A percentile compares a stretch with the other conserved stretches of the same genome.
Conservation (phyloP, 2,113 vertebrate genomes). For the Acrocephalus arundinaceus region DNA sequence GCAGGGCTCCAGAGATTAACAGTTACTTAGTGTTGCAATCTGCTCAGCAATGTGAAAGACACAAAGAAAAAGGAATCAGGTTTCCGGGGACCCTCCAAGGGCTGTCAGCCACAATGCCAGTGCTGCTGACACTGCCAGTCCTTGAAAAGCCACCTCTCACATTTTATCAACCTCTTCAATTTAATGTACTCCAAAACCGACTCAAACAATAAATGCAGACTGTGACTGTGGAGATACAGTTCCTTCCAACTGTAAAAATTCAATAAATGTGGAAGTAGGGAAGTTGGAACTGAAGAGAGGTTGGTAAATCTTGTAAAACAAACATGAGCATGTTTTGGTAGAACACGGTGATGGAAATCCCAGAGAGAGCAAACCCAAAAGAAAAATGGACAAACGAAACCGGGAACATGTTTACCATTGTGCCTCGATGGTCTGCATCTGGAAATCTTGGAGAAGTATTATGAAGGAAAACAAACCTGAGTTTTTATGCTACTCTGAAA, state of each 20-base stretch:
- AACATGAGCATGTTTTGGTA: neutral
- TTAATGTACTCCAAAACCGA: neutral
- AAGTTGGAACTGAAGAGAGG: neutral
- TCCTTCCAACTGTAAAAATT: neutral
- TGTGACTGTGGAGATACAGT: neutral
- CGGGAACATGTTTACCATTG: neutral
- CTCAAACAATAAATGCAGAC: neutral
- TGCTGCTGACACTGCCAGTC: neutral
- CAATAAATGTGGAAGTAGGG: neutral
- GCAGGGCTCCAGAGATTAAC: neutral
- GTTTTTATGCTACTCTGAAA: neutral
- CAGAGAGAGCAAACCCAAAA: neutral
- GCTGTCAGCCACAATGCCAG: neutral
- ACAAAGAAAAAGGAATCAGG: neutral
- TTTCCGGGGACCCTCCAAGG: neutral
- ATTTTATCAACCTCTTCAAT: neutral
- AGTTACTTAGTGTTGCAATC: neutral
- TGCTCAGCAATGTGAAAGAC: neutral
- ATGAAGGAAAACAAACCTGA: neutral
- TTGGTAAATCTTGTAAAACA: neutral
- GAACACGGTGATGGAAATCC: neutral
- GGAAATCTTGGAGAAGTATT: neutral
- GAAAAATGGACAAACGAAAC: neutral
- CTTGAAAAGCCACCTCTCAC: neutral
- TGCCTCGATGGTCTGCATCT: neutral